Conservation (phyloP, 2,113 vertebrate species). For the Climacteris rufus region DNA sequence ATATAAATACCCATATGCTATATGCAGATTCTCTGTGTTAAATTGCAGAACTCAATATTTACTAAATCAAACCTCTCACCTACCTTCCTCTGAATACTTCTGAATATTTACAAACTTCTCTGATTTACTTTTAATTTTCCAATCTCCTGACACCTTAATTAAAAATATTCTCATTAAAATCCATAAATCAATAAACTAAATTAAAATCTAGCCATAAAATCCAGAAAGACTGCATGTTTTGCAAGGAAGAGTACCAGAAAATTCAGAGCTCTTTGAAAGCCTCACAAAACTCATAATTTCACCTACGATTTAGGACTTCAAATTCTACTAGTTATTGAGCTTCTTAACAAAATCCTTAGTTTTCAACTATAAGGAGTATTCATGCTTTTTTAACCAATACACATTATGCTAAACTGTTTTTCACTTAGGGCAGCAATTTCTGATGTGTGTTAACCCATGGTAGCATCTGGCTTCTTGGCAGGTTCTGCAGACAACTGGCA, state of each 20-base stretch:
- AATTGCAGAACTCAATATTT: background rate
- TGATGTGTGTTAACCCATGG: background rate
- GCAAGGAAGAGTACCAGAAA: background rate
- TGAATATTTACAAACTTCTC: background rate
- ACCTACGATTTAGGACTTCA: background rate
- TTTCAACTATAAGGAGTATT: background rate
- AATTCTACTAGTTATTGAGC: background rate
- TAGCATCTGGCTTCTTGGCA: constrained; percentile 63
- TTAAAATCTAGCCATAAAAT: background rate
- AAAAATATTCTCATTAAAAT: background rate
- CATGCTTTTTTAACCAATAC: background rate
- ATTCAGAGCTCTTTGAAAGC: background rate
- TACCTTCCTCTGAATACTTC: background rate
- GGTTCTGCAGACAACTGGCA: constrained; percentile 14
- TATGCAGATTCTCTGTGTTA: background rate
- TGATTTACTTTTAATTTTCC: background rate
- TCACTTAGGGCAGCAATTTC: constrained; percentile 16
- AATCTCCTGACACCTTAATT: background rate
- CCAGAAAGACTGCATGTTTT: background rate
- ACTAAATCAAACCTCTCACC: background rate
- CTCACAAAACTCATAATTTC: background rate
- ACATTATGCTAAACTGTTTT: background rate
- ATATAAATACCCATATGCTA: background rate
- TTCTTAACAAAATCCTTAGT: background rate
- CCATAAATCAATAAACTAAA: background rate